Evolutionary conservation across 2,797 vertebrate species (phyloP), one percentile per base, ranked within the genome.

Genomic region (Micromesistius poutassou): DNA sequence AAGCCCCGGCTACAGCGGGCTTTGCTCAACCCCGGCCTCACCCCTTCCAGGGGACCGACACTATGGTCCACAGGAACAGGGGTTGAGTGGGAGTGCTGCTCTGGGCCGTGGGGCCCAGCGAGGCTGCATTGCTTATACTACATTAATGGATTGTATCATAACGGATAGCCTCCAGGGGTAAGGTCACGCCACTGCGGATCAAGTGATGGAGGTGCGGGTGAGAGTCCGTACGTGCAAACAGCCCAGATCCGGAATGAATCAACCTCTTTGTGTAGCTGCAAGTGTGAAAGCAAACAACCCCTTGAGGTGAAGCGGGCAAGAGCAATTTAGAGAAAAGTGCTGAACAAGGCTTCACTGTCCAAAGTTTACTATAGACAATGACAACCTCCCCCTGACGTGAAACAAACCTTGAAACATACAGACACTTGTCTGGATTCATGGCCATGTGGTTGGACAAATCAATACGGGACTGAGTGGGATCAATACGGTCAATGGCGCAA

Each of bases 51-150:
- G 1, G n/a, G 62, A 28, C n/a, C 28, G 25, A 28, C 4, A 62
- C n/a, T 28, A 12, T 28, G 62, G n/a, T 68, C 62, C 28, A 25
- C 10, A 0, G 25, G 62, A 6, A 19, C 16, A 22, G 4, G 42
- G 3, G 16, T 68, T 28, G 28, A 68, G 1, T 28, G 62, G 8
- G 9, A 10, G n/a, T 13, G 6, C 81, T 76, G 68, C 79, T 80
- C 82, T 73, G 71, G 72, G 79, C 76, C 30, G 13, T 35, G 16
- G 40, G 40, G 73, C 7, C 76, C 62, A 72, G 85, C 73, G 85
- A 84, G 79, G 86, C 50, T 74, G 75, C 75, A 76, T 81, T 87
- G 33, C 81, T 77, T 33, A 75, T n/a, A 62, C 81, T n/a, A 62
- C 81, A 79, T 74, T 74, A 83, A 82, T 73, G 77, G 50, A 86